Conservation (phyloP, 2,113 vertebrate species). For the Percina caprodes region DNA sequence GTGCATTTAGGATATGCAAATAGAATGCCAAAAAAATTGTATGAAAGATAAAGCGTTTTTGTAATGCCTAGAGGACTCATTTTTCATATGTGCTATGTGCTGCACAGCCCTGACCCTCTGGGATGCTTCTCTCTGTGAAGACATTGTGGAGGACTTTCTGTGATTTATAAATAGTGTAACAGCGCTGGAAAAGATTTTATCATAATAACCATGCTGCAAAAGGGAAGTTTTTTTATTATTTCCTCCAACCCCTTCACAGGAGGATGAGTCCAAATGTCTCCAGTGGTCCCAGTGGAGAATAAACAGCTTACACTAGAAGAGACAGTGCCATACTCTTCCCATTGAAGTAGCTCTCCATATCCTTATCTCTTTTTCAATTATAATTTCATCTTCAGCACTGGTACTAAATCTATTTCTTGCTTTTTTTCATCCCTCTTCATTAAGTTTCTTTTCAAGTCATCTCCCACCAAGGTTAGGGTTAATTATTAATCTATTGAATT, state of each 20-base stretch:
- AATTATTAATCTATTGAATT: constrained; percentile 50
- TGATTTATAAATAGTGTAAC: constrained; percentile 34
- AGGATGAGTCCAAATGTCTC: constrained; percentile 47
- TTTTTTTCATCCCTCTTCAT: constrained; percentile 11
- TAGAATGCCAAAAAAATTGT: neutral
- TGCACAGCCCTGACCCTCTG: constrained; percentile 23
- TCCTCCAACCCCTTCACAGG: constrained; percentile 31
- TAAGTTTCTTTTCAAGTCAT: constrained; percentile 54
- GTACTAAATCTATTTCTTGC: constrained; percentile 22
- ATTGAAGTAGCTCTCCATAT: constrained; percentile 7
- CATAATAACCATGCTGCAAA: constrained; percentile 16
- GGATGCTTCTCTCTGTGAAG: constrained; percentile 9
- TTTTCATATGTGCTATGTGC: constrained; percentile 4
- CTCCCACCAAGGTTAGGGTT: constrained; percentile 38
- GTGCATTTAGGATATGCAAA: neutral
- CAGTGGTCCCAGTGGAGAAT: constrained; percentile 19
- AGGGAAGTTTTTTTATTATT: constrained; percentile 17
- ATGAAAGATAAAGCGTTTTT: neutral
- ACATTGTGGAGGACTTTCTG: constrained; percentile 27
- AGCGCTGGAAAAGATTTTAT: constrained; percentile 11
- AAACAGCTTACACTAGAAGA: constrained; percentile 26
- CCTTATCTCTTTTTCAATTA: constrained; percentile 46
- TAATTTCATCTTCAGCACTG: constrained; percentile 39
- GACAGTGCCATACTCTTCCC: neutral
- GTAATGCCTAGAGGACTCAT: neutral